phyloP scores from a whole-genome alignment of 2,113 vertebrate genomes.

The Cathartes aura region DNA sequence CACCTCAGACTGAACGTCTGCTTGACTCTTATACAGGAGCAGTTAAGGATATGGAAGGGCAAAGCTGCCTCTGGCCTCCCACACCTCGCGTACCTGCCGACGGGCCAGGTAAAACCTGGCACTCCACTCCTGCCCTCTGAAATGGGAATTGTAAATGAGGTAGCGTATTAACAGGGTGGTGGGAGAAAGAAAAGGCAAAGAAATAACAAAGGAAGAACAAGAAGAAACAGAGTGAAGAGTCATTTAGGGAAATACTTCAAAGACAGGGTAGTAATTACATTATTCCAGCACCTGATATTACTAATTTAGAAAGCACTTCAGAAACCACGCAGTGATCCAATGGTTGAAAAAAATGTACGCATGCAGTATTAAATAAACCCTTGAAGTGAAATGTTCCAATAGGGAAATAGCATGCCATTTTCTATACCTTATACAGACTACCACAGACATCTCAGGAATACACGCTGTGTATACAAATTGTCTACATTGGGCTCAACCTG shows the following conservation, averaged over 20 bases:
- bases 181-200: not conserved
- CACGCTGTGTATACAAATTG: not conserved
- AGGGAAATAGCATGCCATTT: not conserved
- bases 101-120: not conserved
- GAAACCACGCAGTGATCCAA: not conserved
- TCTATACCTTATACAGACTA: not conserved
- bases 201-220: not conserved
- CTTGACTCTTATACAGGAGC: not conserved
- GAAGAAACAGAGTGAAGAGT: not conserved
- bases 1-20: not conserved
- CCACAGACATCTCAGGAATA: not conserved
- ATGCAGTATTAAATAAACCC: not conserved
- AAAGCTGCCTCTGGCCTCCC: not conserved
- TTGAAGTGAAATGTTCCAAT: not conserved
- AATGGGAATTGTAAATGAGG: not conserved
- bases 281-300: conserved; percentile 2
- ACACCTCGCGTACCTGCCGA: rapidly evolving
- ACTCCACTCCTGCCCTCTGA: not conserved
- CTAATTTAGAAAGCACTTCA: conserved; percentile 4
- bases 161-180: not conserved
- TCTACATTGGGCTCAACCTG: not conserved
- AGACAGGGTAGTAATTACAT: not conserved
- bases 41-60: not conserved
- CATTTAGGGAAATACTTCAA: not conserved
- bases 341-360: not conserved